Conservation (phyloP, 2,113 vertebrate species). For the Tilapia sparmanii region DNA sequence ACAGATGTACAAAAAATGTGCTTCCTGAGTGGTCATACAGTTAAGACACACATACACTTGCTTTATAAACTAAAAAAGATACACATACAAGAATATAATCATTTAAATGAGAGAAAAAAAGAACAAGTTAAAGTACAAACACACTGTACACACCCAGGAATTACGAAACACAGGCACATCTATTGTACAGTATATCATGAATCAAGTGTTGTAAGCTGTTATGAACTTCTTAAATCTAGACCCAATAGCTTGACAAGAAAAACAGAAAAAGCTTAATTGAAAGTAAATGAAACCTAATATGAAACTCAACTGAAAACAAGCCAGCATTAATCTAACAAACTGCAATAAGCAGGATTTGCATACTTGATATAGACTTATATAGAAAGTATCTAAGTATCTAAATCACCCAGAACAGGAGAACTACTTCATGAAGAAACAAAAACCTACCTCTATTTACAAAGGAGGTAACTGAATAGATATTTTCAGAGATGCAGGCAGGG, state of each 20-base stretch:
- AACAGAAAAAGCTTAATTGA: neutral
- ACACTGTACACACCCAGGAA: neutral
- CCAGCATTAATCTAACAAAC: neutral
- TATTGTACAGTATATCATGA: neutral
- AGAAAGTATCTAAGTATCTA: neutral
- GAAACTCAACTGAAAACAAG: neutral
- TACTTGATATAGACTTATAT: neutral
- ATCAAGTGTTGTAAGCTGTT: neutral
- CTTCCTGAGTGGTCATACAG: neutral
- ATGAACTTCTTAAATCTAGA: neutral
- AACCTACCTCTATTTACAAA: neutral
- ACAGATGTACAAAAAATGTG: neutral
- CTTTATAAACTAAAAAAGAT: neutral
- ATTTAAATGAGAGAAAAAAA: neutral
- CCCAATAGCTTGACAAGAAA: neutral
- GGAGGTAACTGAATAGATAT: neutral
- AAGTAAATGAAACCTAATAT: neutral
- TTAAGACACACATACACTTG: neutral
- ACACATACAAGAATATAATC: neutral
- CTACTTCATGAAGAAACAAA: neutral
- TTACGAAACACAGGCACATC: neutral
- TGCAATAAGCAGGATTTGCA: neutral
- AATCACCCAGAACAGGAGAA: neutral
- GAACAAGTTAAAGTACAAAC: neutral
- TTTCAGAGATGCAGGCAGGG: neutral